Evolutionary conservation across 2,888 invertebrate genomes (phyloP), one percentile per base, ranked within the genome.

Genomic region (Diabrotica balteata): DNA sequence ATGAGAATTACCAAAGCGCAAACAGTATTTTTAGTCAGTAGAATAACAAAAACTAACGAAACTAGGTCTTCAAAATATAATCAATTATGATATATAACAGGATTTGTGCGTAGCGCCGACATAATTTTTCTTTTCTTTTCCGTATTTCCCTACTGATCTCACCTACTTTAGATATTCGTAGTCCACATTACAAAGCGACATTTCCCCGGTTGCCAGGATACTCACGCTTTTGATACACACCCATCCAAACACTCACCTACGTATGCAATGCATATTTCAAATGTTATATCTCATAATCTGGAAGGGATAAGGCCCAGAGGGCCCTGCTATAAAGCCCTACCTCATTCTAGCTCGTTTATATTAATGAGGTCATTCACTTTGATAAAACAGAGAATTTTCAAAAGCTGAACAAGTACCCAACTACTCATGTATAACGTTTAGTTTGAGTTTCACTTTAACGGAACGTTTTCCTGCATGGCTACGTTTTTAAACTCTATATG

Each of bases 351-450:
- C 71, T 77, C 75, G 72, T 79, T 76, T 79, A 79, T 79, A 79
- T 79, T 79, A 79, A 79, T 79, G 78, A 79, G 74, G 77, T 73
- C 71, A 77, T 79, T 79, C 78, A 76, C 69, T 73, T 73, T 74
- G 76, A 74, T 75, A 76, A 74, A 73, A 72, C 63, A 57, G 59
- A 52, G 60, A 66, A 54, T 71, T 70, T 67, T 70, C 66, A 69
- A 69, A 70, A 63, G 68, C 57, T 60, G 60, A 67, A 72, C 54
- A 54, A 54, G 54, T 69, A 69, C 7, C 53, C 44, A 55, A 45
- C 53, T 61, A 61, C 50, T 61, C 60, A 32, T 49, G 54, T 54
- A 32, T 42, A 61, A 60, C 52, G 42, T 64, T 47, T 59, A 64
- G 64, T 64, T 52, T 45, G 43, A 57, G 45, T 57, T 57, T 57